Conservation (phyloP, 2,113 vertebrate species). For the Fulica atra region DNA sequence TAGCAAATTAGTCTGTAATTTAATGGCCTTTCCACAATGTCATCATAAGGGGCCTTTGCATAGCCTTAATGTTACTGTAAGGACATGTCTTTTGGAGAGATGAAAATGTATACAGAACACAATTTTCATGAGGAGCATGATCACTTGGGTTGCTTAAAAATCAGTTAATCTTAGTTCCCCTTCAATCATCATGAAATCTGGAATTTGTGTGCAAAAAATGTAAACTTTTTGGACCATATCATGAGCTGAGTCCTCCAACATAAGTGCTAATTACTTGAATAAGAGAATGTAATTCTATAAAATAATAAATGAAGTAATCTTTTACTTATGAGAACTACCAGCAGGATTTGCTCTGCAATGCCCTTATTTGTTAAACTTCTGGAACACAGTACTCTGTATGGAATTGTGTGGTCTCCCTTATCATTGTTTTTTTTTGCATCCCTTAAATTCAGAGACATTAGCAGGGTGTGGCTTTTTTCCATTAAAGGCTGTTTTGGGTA, state of each 20-base stretch:
- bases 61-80: background rate
- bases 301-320: slow-evolving; percentile 63
- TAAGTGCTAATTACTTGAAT: slow-evolving; percentile 28
- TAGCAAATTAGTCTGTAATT: background rate
- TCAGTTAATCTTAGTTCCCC: background rate
- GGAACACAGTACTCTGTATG: background rate
- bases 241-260: background rate
- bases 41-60: background rate
- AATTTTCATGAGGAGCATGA: background rate
- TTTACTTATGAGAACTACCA: slow-evolving; percentile 51
- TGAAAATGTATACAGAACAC: background rate
- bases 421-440: slow-evolving; percentile 45
- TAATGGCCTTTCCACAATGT: background rate
- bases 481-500: slow-evolving; percentile 51
- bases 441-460: slow-evolving; percentile 49
- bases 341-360: slow-evolving; percentile 13
- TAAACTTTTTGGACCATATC: background rate
- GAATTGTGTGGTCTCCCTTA: slow-evolving; percentile 62
- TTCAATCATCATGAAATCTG: background rate
- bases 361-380: slow-evolving; percentile 41
- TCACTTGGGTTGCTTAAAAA: background rate
- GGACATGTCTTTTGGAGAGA: background rate
- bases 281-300: slow-evolving; percentile 32
- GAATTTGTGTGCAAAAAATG: slow-evolving; percentile 17
- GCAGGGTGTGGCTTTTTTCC: slow-evolving; percentile 58